Percentiles rank a stretch among this genome's conserved stretches.
Conservation (phyloP, 2,113 vertebrate genomes). For the Paradoxurus hermaphroditus region DNA sequence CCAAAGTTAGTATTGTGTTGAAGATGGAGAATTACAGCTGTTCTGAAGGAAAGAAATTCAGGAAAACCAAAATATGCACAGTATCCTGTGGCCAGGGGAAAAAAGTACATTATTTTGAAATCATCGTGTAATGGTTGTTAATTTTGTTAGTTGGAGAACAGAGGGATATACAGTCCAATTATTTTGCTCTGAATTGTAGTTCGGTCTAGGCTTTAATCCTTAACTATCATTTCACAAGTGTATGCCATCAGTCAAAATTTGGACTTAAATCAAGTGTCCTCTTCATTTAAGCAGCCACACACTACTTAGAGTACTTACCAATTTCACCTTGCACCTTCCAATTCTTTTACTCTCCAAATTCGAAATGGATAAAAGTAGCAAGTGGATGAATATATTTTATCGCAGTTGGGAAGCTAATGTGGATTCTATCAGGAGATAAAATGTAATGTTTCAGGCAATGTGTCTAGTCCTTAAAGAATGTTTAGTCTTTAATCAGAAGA, state of each 20-base stretch:
- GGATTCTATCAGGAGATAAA: background rate
- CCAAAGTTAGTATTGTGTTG: slow-evolving; percentile 28
- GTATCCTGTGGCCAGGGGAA: slow-evolving; percentile 50
- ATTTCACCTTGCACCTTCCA: background rate
- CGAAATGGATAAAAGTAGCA: background rate
- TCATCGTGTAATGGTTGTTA: background rate
- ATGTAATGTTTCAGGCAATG: background rate
- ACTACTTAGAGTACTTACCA: background rate
- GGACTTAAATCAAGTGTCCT: background rate
- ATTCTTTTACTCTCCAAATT: background rate
- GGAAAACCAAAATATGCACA: slow-evolving; percentile 5
- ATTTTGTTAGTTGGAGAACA: background rate
- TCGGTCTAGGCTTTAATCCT: background rate
- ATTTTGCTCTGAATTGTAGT: background rate
- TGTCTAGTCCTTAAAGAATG: background rate
- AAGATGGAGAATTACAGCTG: slow-evolving; percentile 60
- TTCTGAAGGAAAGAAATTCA: slow-evolving; percentile 31
- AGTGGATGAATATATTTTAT: background rate
- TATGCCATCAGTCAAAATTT: background rate
- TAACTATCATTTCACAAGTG: background rate
- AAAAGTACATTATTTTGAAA: background rate
- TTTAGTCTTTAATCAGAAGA: background rate
- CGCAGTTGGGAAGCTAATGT: background rate
- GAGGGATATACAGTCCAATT: background rate
- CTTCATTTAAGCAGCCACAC: background rate